Conservation (phyloP, 2,888 invertebrate genomes). For the Eucera pruinosa region DNA sequence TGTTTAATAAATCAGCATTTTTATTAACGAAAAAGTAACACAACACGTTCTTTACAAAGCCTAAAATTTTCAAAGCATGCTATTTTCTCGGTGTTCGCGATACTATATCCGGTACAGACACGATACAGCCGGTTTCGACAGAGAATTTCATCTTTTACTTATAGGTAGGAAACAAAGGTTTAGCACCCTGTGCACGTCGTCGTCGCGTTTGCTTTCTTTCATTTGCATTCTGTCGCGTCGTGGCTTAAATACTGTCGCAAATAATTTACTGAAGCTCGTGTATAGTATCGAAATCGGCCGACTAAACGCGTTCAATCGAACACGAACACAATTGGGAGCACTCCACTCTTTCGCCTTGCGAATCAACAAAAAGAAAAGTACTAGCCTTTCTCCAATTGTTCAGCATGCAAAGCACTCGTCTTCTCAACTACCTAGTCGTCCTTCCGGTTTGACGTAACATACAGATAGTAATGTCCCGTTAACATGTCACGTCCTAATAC, state of each 20-base stretch:
- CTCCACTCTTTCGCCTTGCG: background rate
- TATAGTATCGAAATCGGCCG: conserved; percentile 13
- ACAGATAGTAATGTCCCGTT: background rate
- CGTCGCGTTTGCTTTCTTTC: conserved; percentile 73
- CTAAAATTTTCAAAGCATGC: conserved; percentile 16
- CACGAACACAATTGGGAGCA: background rate
- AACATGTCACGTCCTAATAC: background rate
- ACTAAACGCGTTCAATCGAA: background rate
- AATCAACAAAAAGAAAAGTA: conserved; percentile 53
- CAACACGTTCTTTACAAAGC: background rate
- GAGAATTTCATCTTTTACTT: conserved; percentile 16
- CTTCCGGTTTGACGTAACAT: conserved; percentile 61
- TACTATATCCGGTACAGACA: conserved; percentile 6
- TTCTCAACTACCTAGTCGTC: background rate
- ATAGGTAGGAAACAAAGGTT: conserved; percentile 13
- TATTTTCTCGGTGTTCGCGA: background rate
- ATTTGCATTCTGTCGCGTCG: conserved; percentile 69
- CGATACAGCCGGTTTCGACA: conserved; percentile 5
- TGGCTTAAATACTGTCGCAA: conserved; percentile 63
- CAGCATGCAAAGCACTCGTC: conserved; percentile 55
- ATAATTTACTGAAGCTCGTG: conserved; percentile 40
- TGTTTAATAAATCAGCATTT: no score
- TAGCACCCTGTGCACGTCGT: conserved; percentile 69
- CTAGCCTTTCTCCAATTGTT: conserved; percentile 62
- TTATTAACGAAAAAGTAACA: no score